phyloP scores from a whole-genome alignment of 2,113 vertebrate species.

The Ciconia maguari region DNA sequence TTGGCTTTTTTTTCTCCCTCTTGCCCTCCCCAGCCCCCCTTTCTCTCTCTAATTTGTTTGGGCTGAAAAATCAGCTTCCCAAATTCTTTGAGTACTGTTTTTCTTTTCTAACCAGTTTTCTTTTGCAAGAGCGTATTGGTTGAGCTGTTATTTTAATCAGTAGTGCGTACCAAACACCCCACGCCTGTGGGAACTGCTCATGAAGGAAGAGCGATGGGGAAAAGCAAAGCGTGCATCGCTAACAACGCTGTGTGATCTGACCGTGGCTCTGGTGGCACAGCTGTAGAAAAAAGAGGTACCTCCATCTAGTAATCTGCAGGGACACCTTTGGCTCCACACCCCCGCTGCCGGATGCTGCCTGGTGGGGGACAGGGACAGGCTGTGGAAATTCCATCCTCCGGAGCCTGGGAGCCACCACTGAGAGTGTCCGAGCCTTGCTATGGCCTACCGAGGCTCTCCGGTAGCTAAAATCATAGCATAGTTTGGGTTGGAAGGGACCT shows the following conservation, averaged over 20 bases:
- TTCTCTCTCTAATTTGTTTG: background rate
- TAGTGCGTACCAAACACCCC: accelerated
- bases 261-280: background rate
- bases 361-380: background rate
- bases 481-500: too few species aligned
- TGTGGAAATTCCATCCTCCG: too few species aligned
- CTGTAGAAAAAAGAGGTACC: background rate
- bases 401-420: background rate
- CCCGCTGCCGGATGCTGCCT: background rate
- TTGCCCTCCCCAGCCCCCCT: background rate
- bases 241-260: accelerated
- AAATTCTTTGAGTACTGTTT: background rate
- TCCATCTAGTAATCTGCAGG: background rate
- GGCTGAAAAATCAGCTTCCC: constrained; percentile 19
- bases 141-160: background rate
- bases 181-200: background rate
- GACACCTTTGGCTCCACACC: accelerated
- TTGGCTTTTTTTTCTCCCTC: background rate
- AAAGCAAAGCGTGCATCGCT: accelerated
- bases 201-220: accelerated
- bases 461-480: background rate
- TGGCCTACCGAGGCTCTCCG: background rate
- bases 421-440: accelerated
- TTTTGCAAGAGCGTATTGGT: background rate
- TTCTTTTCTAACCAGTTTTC: background rate